phyloP scores from a whole-genome alignment of 1,140 invertebrate species.

The Caenorhabditis inopinata region DNA sequence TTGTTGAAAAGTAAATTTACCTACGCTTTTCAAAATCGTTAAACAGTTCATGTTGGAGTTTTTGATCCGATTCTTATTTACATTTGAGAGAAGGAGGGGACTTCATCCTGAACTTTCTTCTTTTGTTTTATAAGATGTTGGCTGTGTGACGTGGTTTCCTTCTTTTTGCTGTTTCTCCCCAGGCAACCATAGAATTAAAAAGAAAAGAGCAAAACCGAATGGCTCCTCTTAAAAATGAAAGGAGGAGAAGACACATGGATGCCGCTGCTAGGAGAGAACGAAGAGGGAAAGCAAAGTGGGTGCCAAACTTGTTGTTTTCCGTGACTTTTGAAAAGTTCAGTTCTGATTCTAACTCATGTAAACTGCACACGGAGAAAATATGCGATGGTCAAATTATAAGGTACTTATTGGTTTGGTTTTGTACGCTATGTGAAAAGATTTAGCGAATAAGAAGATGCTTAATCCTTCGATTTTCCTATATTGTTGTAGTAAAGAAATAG shows the following conservation, averaged over 20 bases:
- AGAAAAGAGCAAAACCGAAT: conserved; percentile 29
- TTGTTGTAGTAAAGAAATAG: too few species aligned
- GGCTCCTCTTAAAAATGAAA: neutral
- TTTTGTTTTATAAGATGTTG: conserved; percentile 12
- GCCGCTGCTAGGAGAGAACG: neutral
- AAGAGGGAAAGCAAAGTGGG: neutral
- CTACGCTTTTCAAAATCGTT: conserved; percentile 15
- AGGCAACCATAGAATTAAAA: conserved; percentile 9
- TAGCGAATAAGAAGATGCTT: too few species aligned
- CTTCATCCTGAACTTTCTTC: neutral
- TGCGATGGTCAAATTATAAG: neutral
- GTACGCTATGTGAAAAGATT: too few species aligned
- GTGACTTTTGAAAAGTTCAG: conserved; percentile 28
- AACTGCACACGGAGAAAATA: conserved; percentile 9
- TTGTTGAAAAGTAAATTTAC: conserved; percentile 27
- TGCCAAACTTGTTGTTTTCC: conserved; percentile 31
- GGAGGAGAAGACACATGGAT: conserved; percentile 26
- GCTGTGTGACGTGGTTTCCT: conserved; percentile 20
- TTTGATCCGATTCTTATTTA: neutral
- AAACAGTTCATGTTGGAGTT: too few species aligned
- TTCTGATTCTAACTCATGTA: conserved; percentile 29
- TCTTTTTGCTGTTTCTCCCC: neutral
- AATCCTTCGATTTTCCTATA: too few species aligned
- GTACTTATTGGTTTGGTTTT: neutral
- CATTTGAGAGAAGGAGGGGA: too few species aligned